Conservation (phyloP, 2,113 vertebrate species). For the Thunnus maccoyii region DNA sequence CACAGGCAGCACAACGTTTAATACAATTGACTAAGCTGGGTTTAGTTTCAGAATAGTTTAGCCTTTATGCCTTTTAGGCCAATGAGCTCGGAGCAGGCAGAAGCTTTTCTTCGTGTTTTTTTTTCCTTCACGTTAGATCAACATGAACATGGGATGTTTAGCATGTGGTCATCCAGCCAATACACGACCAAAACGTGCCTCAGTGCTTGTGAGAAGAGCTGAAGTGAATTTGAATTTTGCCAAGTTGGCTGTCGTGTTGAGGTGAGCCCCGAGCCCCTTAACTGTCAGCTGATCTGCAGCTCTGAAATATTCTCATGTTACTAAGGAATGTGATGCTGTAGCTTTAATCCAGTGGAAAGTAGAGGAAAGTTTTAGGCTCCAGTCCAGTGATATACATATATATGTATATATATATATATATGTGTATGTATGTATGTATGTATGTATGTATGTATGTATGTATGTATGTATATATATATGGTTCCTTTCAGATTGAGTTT, state of each 20-base stretch:
- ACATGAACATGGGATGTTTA: not conserved
- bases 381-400: not conserved
- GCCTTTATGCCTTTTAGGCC: conserved; percentile 19
- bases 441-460: too few species aligned
- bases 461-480: not conserved
- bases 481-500: not conserved
- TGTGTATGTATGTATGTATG: not conserved
- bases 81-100: not conserved
- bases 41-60: conserved; percentile 45
- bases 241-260: not conserved
- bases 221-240: not conserved
- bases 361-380: not conserved
- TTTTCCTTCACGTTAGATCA: not conserved
- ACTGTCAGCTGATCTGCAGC: conserved; percentile 7
- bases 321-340: conserved; percentile 26
- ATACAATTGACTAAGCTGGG: conserved; percentile 35
- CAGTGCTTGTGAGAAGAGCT: conserved; percentile 1
- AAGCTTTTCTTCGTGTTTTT: not conserved
- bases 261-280: not conserved
- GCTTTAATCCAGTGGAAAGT: not conserved
- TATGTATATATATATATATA: too few species aligned
- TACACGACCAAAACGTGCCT: not conserved
- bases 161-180: not conserved
- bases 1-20: conserved; percentile 38
- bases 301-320: conserved; percentile 31